Evolutionary conservation across 2,797 vertebrate species (phyloP).

Genomic region (Aythya fuligula): DNA sequence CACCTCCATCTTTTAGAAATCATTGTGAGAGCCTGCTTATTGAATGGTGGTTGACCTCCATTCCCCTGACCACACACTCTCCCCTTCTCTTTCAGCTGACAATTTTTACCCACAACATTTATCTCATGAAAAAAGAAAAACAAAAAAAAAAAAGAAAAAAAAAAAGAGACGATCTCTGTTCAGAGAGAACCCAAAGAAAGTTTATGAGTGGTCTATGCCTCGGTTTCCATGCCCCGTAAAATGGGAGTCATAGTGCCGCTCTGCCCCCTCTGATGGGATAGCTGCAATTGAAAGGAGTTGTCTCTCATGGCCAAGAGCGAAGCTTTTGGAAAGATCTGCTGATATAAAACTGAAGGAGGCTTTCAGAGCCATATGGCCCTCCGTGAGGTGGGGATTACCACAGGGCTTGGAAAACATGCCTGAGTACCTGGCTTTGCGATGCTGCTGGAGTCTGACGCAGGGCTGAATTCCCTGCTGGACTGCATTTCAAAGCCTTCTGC

Average conservation of each 20-base stretch:
- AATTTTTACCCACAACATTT: not conserved
- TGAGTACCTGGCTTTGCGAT: not conserved
- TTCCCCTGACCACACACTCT: not conserved
- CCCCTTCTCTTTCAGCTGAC: not conserved
- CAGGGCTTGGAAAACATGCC: not conserved
- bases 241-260: not conserved
- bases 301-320: not conserved
- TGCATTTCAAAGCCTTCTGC: not conserved
- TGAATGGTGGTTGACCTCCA: not conserved
- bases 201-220: not conserved
- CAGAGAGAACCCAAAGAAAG: not conserved
- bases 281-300: not conserved
- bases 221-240: not conserved
- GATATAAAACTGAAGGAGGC: not conserved
- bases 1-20: not conserved
- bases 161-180: not conserved
- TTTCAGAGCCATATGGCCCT: not conserved
- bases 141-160: not conserved
- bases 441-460: not conserved
- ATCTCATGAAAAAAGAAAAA: not conserved
- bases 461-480: not conserved
- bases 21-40: rapidly evolving
- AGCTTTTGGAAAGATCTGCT: not conserved
- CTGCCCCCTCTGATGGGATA: not conserved
- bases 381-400: not conserved